Evolutionary conservation across 1,140 invertebrate genomes (phyloP).

Genomic region (Zaprionus inermis): DNA sequence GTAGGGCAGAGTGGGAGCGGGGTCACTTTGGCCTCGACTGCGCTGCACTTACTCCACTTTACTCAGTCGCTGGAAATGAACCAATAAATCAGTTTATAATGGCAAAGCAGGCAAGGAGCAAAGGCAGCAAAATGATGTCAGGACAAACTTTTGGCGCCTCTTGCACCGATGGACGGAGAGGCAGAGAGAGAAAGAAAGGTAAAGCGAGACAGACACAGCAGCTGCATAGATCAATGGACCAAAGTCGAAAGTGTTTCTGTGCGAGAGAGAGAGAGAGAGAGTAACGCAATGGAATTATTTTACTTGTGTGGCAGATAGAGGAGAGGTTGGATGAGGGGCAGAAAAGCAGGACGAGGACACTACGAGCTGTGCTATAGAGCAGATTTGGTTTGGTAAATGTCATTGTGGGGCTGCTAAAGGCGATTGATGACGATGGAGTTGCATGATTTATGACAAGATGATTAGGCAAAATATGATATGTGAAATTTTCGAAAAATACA

Average conservation of each 20-base stretch:
- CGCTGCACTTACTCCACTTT: slow-evolving; percentile 29
- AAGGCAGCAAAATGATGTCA: slow-evolving; percentile 47
- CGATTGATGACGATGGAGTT: slow-evolving; percentile 19
- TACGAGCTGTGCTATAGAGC: background rate
- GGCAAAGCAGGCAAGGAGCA: slow-evolving; percentile 50
- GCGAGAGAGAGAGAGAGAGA: slow-evolving; percentile 15
- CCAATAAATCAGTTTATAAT: slow-evolving; percentile 82
- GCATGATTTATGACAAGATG: slow-evolving; percentile 13
- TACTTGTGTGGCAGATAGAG: slow-evolving; percentile 47
- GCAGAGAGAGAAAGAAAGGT: background rate
- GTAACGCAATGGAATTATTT: slow-evolving; percentile 54
- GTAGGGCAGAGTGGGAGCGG: background rate
- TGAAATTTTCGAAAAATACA: background rate
- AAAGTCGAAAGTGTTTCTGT: slow-evolving; percentile 63
- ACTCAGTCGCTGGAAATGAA: slow-evolving; percentile 65
- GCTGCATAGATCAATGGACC: slow-evolving; percentile 57
- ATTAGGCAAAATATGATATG: background rate
- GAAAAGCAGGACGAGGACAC: background rate
- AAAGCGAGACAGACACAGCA: background rate
- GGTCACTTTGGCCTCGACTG: slow-evolving; percentile 10
- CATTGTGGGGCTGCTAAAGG: slow-evolving; percentile 24
- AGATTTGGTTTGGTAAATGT: slow-evolving; percentile 25
- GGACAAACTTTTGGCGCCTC: slow-evolving; percentile 67
- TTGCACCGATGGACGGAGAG: background rate
- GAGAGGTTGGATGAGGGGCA: background rate